phyloP scores from a whole-genome alignment of 2,888 invertebrate genomes.

The Drosophila mayaguana region DNA sequence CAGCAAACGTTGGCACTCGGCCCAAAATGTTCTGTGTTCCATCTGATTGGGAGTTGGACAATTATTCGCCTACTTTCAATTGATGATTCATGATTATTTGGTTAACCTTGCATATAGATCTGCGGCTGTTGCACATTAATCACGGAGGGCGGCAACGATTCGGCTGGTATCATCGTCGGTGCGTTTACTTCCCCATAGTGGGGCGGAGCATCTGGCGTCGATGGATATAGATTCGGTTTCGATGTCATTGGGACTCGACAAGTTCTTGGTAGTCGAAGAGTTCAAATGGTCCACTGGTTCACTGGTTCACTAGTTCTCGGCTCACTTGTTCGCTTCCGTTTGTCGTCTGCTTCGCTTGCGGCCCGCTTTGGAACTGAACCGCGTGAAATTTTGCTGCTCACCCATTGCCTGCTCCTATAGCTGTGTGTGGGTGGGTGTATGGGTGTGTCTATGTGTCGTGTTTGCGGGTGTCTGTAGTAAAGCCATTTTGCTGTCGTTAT shows the following conservation, averaged over 20 bases:
- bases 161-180: conserved; percentile 45
- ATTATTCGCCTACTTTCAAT: too few relatives aligned
- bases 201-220: conserved; percentile 32
- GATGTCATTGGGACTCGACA: conserved; percentile 31
- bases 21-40: conserved; percentile 45
- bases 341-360: conserved; percentile 34
- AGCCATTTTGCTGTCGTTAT: conserved; percentile 1
- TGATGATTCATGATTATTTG: too few relatives aligned
- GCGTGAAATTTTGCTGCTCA: neutral
- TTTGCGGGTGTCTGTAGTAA: neutral
- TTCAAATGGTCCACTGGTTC: neutral
- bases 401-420: neutral
- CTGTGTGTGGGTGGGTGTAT: neutral
- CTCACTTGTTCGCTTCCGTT: neutral
- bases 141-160: conserved; percentile 13
- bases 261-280: neutral
- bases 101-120: conserved; percentile 43
- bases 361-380: conserved; percentile 31
- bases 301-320: neutral
- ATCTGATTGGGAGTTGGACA: conserved; percentile 8
- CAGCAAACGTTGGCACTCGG: conserved; percentile 46
- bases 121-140: conserved; percentile 45
- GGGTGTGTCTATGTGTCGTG: neutral
- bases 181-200: conserved; percentile 36
- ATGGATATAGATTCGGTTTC: conserved; percentile 49